phyloP scores from a whole-genome alignment of 2,888 invertebrate genomes.

The Ceriagrion tenellum region DNA sequence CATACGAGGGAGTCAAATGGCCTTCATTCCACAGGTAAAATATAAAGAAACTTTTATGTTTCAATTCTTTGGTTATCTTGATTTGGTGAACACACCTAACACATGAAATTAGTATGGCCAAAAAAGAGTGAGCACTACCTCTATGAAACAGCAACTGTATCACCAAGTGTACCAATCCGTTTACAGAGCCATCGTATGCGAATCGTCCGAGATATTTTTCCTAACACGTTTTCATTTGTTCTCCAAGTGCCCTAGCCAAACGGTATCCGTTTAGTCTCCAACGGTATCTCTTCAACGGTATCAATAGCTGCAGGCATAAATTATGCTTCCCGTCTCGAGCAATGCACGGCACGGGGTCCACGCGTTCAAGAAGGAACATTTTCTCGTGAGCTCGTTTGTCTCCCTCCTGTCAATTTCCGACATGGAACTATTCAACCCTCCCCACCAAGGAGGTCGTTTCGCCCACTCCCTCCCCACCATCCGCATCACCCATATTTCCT shows the following conservation, averaged over 20 bases:
- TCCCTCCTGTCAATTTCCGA: background rate
- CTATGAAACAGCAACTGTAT: too few species aligned
- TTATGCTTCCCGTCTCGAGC: background rate
- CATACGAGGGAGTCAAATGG: too few species aligned
- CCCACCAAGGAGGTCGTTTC: background rate
- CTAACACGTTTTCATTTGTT: background rate
- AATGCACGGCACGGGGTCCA: background rate
- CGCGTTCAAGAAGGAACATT: background rate
- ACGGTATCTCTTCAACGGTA: background rate
- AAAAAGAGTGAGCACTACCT: too few species aligned
- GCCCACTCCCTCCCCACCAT: too few species aligned
- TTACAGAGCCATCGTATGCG: background rate
- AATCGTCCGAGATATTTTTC: background rate
- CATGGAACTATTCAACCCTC: background rate
- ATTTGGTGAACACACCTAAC: too few species aligned
- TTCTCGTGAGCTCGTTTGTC: conserved; percentile 5
- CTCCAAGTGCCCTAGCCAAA: background rate
- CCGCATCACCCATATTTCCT: background rate
- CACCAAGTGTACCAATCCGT: too few species aligned
- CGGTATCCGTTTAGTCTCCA: too few species aligned
- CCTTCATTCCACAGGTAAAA: too few species aligned
- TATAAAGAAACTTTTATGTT: too few species aligned
- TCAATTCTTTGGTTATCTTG: too few species aligned
- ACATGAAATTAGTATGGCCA: too few species aligned
- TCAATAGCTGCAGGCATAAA: background rate